A percentile compares a stretch with the other conserved stretches of the same genome.
Evolutionary conservation across 2,888 invertebrate genomes (phyloP).

Genomic region (Epiblema foenella): DNA sequence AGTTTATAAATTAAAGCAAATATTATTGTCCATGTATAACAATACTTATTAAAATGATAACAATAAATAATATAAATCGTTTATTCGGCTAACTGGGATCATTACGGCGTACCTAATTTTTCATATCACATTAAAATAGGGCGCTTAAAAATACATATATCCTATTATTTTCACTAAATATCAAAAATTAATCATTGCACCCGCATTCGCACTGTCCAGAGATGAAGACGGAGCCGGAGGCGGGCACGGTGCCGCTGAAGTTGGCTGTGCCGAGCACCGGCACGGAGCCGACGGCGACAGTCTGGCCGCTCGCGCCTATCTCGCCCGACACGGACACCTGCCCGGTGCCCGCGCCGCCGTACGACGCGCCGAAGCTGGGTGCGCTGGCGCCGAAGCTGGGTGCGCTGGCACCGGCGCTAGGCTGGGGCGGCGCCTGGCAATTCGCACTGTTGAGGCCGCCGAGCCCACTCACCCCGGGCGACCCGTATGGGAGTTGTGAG

Average conservation of each 20-base stretch:
- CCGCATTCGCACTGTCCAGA: constrained; percentile 44
- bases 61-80: too few species aligned
- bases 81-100: too few species aligned
- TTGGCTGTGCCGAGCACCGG: constrained; percentile 33
- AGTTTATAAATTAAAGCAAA: too few species aligned
- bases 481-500: background rate
- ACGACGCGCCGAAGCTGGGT: constrained; percentile 8
- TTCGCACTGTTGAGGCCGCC: background rate
- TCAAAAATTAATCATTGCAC: constrained; percentile 3
- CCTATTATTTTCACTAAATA: too few species aligned
- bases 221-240: constrained; percentile 38
- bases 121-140: too few species aligned
- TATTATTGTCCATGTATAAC: too few species aligned
- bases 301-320: constrained; percentile 22
- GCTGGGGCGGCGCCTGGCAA: background rate
- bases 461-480: background rate
- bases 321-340: constrained; percentile 19
- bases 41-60: too few species aligned
- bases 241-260: constrained; percentile 21
- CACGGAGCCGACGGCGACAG: constrained; percentile 31
- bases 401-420: background rate
- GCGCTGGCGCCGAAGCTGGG: background rate
- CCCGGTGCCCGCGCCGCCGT: constrained; percentile 38
- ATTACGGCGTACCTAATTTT: too few species aligned
- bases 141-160: too few species aligned